phyloP scores from a whole-genome alignment of 2,888 invertebrate genomes.

The Polydrusus cervinus region DNA sequence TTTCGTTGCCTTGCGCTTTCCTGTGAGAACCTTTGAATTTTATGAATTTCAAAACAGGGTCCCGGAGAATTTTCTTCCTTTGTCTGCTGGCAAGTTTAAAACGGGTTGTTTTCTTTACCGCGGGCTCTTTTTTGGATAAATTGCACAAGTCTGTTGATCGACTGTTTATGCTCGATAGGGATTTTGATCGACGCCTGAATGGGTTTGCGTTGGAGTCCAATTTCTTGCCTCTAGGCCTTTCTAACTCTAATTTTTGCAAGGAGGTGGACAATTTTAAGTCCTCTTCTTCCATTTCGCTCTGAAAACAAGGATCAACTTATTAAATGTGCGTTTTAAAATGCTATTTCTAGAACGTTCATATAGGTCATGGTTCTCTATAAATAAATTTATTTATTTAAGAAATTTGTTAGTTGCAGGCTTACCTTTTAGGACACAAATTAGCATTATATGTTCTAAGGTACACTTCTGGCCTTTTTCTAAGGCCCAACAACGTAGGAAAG shows the following conservation, averaged over 20 bases:
- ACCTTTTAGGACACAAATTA: slow-evolving; percentile 42
- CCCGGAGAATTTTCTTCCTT: slow-evolving; percentile 72
- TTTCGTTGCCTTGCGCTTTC: slow-evolving; percentile 56
- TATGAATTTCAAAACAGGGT: slow-evolving; percentile 75
- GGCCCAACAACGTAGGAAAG: slow-evolving; percentile 13
- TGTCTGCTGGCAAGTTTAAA: slow-evolving; percentile 63
- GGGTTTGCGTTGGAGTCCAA: slow-evolving; percentile 62
- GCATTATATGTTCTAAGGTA: slow-evolving; percentile 42
- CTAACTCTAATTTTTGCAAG: slow-evolving; percentile 69
- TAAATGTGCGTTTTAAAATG: slow-evolving; percentile 23
- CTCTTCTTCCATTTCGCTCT: slow-evolving; percentile 68
- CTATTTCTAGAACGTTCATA: slow-evolving; percentile 32
- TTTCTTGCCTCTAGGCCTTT: slow-evolving; percentile 55
- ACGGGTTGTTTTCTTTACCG: slow-evolving; percentile 64
- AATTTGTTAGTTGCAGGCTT: slow-evolving; percentile 13
- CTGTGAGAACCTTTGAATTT: slow-evolving; percentile 60
- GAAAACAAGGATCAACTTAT: slow-evolving; percentile 53
- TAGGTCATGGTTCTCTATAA: slow-evolving; percentile 30
- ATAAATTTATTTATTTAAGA: slow-evolving; percentile 5
- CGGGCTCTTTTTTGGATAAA: slow-evolving; percentile 62
- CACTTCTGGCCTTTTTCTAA: slow-evolving; percentile 21
- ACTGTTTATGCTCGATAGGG: slow-evolving; percentile 66
- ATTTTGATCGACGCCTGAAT: slow-evolving; percentile 68
- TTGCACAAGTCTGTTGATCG: slow-evolving; percentile 59
- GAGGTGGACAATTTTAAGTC: slow-evolving; percentile 66